Base-by-base conservation (phyloP, 2,888 invertebrate species). In the Ephialtes manifestator region DNA sequence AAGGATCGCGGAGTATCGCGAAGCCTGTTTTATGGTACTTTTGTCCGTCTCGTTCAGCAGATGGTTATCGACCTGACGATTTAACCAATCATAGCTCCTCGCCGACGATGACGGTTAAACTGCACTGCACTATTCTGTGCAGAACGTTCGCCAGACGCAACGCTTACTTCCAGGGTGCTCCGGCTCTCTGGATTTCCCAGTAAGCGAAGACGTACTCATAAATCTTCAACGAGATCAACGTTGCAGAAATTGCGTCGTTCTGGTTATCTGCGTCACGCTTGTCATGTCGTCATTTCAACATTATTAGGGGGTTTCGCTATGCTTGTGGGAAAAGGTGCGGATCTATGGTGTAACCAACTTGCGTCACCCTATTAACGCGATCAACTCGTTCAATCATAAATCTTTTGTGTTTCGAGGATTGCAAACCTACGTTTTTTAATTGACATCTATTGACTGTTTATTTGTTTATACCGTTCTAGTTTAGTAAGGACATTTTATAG, bases 1-100 rank as follows among this genome's bases (percentile, higher is more conserved):
- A 13, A 60, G 63, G 39, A 79, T 60, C 39, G 43, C 35, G 13
- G 55, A 68, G 48, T 46, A 48, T 43, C 53, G 68, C 18, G 67
- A 24, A 51, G 70, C 65, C 55, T 67, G 72, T 75, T 85, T 82
- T 85, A 75, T 80, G 80, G 76, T 60, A 83, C 79, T 85, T 84
- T 76, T 46, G 75, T 35, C 71, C 60, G 78, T 81, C 81, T 81
- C 81, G 77, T 81, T 79, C 72, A 53, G 31, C 70, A 55, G 72
- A 72, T 80, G 65, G 80, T 80, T 77, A 76, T 84, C 80, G 80
- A 81, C 71, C 83, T 80, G 78, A 85, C 77, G 86, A 84, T 85
- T 86, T 80, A 79, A 65, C 84, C 84, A 84, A 87, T 87, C 86
- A 86, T 81, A 86, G 76, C 63, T 75, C 68, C 60, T 55, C 71